These are phyloP conservation scores for Crocuta crocuta DNA, from an alignment of 2,113 vertebrate species.

Conservation along the genomic window DNA sequence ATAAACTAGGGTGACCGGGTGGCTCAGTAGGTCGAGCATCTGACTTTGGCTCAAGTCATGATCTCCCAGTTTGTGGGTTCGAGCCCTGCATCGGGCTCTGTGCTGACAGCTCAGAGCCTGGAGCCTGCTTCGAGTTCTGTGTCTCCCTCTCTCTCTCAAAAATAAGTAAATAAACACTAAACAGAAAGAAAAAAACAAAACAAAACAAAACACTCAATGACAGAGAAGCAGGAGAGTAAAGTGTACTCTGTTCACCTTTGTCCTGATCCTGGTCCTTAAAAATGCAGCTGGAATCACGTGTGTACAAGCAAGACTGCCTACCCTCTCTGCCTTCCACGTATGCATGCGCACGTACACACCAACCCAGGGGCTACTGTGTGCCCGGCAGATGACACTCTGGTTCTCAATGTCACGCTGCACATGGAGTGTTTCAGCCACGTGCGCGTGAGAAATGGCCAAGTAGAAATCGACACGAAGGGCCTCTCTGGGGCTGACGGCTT, in stretches of 20 bases:
- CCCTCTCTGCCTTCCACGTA: neutral
- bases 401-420: neutral
- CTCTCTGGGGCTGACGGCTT: neutral
- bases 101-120: neutral
- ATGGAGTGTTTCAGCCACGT: neutral
- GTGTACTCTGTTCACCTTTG: neutral
- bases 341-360: neutral
- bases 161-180: neutral
- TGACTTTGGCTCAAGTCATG: neutral
- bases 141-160: neutral
- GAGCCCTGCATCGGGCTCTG: neutral
- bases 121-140: no score
- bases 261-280: constrained; percentile 1
- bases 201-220: neutral
- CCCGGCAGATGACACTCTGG: neutral
- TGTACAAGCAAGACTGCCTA: neutral
- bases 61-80: neutral
- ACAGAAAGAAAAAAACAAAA: neutral
- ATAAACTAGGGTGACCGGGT: neutral
- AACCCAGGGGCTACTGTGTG: neutral
- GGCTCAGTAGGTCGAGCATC: neutral
- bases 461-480: neutral
- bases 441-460: neutral
- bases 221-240: neutral
- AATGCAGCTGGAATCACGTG: neutral